These are phyloP conservation scores for Lepus timidus DNA, from an alignment of 2,113 vertebrate species.

Conservation along the genomic window DNA sequence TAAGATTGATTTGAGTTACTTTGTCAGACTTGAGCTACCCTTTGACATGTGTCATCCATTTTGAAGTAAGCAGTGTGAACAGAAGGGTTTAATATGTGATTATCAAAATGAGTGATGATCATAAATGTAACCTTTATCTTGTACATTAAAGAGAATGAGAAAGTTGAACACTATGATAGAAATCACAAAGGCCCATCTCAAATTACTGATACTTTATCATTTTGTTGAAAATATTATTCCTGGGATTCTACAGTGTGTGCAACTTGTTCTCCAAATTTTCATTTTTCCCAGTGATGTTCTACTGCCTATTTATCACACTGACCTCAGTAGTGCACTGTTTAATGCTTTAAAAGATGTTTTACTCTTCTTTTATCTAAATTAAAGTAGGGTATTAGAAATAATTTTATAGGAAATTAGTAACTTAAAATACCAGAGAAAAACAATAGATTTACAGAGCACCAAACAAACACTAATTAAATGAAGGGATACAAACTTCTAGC, in stretches of 20 bases:
- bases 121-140: neutral
- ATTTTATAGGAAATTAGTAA: neutral
- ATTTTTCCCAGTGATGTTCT: neutral
- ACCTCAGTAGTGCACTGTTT: neutral
- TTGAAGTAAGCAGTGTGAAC: neutral
- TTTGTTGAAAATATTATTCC: neutral
- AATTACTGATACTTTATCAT: neutral
- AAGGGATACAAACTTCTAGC: neutral
- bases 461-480: constrained; percentile 7
- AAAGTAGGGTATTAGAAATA: neutral
- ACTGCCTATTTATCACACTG: neutral
- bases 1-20: neutral
- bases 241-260: neutral
- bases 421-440: constrained; percentile 20
- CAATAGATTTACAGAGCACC: neutral
- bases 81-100: neutral
- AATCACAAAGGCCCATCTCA: neutral
- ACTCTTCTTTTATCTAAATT: neutral
- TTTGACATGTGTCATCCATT: neutral
- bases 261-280: neutral
- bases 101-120: neutral
- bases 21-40: neutral
- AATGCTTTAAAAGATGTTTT: neutral
- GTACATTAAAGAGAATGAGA: neutral
- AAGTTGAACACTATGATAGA: neutral